phyloP scores from a whole-genome alignment of 1,140 invertebrate species.

The Drosophila oshimai region DNA sequence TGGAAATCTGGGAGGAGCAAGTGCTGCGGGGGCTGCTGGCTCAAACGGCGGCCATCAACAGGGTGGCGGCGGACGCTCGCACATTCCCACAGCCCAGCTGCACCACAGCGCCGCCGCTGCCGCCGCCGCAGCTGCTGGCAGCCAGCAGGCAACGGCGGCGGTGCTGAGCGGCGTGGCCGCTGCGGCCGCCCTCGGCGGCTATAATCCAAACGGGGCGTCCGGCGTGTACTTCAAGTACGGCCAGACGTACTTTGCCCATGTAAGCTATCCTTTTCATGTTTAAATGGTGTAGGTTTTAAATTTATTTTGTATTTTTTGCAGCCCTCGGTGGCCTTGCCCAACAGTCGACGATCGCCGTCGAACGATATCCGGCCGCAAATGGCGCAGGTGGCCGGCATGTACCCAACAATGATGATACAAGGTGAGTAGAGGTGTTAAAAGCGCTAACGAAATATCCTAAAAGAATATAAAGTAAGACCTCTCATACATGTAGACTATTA shows the following conservation, averaged over 20 bases:
- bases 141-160: constrained; percentile 60
- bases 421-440: constrained; percentile 30
- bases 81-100: constrained; percentile 81
- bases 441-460: no score
- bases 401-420: constrained; percentile 83
- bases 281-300: neutral
- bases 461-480: no score
- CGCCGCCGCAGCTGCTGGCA: constrained; percentile 54
- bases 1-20: neutral
- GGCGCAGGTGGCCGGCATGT: constrained; percentile 79
- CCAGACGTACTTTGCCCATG: constrained; percentile 82
- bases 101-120: constrained; percentile 70
- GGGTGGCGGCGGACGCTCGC: constrained; percentile 46
- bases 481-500: no score
- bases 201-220: constrained; percentile 74
- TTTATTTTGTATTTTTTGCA: constrained; percentile 5
- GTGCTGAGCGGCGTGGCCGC: constrained; percentile 72
- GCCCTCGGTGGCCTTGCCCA: constrained; percentile 81
- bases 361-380: constrained; percentile 79
- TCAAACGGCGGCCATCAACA: constrained; percentile 37
- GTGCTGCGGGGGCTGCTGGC: constrained; percentile 10
- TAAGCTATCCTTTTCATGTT: constrained; percentile 20
- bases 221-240: constrained; percentile 82
- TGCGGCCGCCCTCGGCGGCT: constrained; percentile 68
- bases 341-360: constrained; percentile 80